A percentile compares a stretch with the other conserved stretches of the same genome.
Evolutionary conservation across 2,888 invertebrate genomes (phyloP).

Genomic region (Anthrax anthrax): DNA sequence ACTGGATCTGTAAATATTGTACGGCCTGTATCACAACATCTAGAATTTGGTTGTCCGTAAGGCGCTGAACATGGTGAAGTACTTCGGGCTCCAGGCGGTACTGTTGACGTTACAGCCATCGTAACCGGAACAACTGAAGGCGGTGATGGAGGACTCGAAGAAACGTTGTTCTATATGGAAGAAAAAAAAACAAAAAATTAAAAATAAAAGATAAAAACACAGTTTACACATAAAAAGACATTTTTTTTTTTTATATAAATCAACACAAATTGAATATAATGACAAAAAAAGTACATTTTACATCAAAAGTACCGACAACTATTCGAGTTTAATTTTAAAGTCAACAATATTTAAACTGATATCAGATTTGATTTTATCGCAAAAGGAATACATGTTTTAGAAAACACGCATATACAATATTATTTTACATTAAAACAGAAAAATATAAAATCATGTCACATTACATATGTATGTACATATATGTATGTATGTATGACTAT

Average conservation of each 20-base stretch:
- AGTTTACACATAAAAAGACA: no score
- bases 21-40: slow-evolving; percentile 86
- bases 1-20: slow-evolving; percentile 81
- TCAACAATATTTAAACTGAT: slow-evolving; percentile 1
- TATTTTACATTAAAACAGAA: no score
- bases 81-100: slow-evolving; percentile 40
- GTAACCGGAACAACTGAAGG: slow-evolving; percentile 41
- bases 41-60: slow-evolving; percentile 31
- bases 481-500: no score
- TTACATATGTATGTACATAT: neutral
- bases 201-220: neutral
- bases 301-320: slow-evolving; percentile 4
- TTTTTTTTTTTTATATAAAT: neutral
- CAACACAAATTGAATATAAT: no score
- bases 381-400: no score
- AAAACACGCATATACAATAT: no score
- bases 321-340: neutral
- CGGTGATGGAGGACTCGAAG: slow-evolving; percentile 55
- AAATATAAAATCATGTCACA: no score
- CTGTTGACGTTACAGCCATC: slow-evolving; percentile 39
- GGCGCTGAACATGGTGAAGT: slow-evolving; percentile 39
- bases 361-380: slow-evolving; percentile 5
- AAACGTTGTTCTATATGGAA: slow-evolving; percentile 38
- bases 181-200: slow-evolving; percentile 2
- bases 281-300: no score